Conservation (phyloP, 1,140 invertebrate genomes). For the Neocloeon triangulifer region DNA sequence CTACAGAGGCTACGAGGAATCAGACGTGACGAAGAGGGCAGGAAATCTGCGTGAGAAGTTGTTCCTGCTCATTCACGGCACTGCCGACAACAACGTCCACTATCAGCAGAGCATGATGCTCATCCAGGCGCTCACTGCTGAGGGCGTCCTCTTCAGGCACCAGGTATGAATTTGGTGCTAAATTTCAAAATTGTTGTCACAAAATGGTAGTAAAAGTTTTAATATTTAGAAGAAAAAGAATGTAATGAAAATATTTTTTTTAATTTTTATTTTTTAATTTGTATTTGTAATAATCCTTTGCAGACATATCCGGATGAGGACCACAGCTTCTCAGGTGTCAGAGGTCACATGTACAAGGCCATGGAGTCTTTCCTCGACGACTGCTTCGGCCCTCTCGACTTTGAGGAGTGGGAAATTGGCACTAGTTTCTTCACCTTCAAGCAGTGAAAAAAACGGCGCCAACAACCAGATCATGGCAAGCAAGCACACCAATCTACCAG, state of each 20-base stretch:
- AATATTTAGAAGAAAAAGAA: too few relatives aligned
- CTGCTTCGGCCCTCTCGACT: conserved; percentile 46
- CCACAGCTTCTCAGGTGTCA: conserved; percentile 41
- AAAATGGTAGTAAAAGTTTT: too few relatives aligned
- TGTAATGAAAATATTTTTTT: too few relatives aligned
- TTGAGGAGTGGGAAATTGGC: conserved; percentile 39
- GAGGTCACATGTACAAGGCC: conserved; percentile 50
- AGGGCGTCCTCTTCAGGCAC: conserved; percentile 50
- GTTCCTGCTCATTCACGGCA: conserved; percentile 51
- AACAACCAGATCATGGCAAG: too few relatives aligned
- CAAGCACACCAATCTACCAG: too few relatives aligned
- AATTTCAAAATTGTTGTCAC: too few relatives aligned
- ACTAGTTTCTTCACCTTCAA: conserved; percentile 6
- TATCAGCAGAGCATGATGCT: conserved; percentile 63
- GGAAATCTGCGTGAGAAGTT: conserved; percentile 31
- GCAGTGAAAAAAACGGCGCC: conserved; percentile 3
- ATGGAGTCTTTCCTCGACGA: conserved; percentile 70
- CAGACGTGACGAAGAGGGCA: conserved; percentile 45
- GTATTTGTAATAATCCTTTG: conserved; percentile 9
- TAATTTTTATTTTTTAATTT: not conserved
- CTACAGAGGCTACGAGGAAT: conserved; percentile 40
- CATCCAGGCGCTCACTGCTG: conserved; percentile 45
- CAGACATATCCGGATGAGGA: conserved; percentile 71
- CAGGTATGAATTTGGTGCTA: too few relatives aligned
- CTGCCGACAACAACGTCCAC: conserved; percentile 58